These are phyloP conservation scores for Callocephalon fimbriatum DNA, from an alignment of 2,113 vertebrate species.

Conservation along the genomic window DNA sequence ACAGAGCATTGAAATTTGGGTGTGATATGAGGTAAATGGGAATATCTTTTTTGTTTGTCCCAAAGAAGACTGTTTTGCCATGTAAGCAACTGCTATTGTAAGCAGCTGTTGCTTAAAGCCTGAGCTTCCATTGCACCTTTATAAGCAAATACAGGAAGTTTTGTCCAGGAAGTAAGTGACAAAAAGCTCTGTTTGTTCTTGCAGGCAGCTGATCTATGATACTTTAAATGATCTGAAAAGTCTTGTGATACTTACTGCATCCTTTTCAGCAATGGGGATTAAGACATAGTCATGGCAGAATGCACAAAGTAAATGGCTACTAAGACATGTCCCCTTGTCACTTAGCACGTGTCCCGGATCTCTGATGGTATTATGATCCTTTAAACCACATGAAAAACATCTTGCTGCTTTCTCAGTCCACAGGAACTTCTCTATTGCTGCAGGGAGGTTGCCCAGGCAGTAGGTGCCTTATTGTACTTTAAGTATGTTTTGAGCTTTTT, in stretches of 20 bases:
- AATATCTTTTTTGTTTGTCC: neutral
- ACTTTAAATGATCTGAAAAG: neutral
- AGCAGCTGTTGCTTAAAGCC: neutral
- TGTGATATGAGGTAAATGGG: neutral
- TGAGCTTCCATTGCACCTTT: neutral
- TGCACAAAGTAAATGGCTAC: neutral
- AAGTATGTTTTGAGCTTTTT: neutral
- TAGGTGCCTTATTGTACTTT: neutral
- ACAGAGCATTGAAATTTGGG: neutral
- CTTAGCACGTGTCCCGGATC: neutral
- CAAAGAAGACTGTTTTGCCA: neutral
- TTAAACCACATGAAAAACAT: neutral
- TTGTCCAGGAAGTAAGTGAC: neutral
- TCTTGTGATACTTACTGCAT: neutral
- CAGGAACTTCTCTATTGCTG: neutral
- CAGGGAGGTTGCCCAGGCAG: neutral
- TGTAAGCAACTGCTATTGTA: neutral
- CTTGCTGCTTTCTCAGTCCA: neutral
- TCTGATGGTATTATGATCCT: neutral
- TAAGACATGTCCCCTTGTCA: neutral
- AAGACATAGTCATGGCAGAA: neutral
- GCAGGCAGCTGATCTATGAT: neutral
- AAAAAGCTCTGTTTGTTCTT: constrained; percentile 18
- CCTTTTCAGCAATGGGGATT: neutral
- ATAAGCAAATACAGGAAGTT: neutral